phyloP scores from a whole-genome alignment of 2,113 vertebrate species.

The Gymnobelideus leadbeateri region DNA sequence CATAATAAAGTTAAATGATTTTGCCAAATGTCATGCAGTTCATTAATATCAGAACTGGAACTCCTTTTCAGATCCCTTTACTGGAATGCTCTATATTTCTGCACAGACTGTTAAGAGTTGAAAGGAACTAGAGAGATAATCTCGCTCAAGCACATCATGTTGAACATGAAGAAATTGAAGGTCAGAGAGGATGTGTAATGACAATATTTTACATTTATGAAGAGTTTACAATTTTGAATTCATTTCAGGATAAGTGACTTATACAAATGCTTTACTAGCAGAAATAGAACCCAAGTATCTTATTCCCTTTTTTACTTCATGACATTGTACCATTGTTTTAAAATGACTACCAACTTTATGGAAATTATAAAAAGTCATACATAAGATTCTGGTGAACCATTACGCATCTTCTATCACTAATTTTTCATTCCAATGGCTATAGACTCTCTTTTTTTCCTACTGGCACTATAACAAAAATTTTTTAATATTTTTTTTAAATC shows the following conservation, averaged over 20 bases:
- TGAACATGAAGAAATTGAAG: not conserved
- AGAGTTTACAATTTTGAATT: not conserved
- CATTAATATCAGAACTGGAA: not conserved
- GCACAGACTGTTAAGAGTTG: not conserved
- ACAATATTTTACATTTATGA: not conserved
- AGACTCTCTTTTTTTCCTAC: not conserved
- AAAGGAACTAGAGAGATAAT: not conserved
- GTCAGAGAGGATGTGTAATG: not conserved
- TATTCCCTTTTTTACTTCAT: not conserved
- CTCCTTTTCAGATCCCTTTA: not conserved
- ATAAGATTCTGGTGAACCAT: not conserved
- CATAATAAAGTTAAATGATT: not conserved
- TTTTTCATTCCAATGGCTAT: not conserved
- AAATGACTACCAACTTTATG: not conserved
- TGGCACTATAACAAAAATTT: not conserved
- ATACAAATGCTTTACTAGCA: not conserved
- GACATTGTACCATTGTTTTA: not conserved
- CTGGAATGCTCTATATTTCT: not conserved
- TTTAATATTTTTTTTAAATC: not conserved
- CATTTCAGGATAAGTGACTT: not conserved
- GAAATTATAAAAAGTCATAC: constrained; percentile 8
- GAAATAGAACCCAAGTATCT: not conserved
- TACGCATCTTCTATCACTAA: not conserved
- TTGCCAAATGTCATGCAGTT: not conserved
- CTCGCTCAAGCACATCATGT: not conserved